Base-by-base conservation (phyloP, 2,113 vertebrate genomes). In the Sigmodon hispidus region DNA sequence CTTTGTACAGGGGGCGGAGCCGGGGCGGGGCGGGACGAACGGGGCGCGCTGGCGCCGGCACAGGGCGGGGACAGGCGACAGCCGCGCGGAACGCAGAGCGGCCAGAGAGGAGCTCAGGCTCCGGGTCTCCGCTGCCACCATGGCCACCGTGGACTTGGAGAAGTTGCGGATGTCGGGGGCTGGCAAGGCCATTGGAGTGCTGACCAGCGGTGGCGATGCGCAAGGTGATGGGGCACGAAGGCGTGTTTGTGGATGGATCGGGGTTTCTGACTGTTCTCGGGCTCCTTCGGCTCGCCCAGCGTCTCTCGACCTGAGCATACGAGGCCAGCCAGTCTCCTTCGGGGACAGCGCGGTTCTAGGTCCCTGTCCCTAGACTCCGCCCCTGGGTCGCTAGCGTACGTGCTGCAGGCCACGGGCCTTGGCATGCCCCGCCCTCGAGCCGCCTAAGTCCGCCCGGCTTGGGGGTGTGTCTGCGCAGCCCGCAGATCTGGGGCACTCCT, bases 191-290 rank as follows among this genome's bases (percentile, higher is more conserved):
- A 98, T 99, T 43, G 99, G 99, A 3, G 99, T 99, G 80, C 97
- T 99, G 95, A 99, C 99, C 90, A 99, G 99, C 97, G 99, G 99
- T 67, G 99, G 99, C 95, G 99, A 99, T 96, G 99, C 99, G 87
- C 99, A 99, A 99, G 99, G 99, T 99, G 52, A n/a, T 31, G 24
- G 77, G 57, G 43, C 12, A n/a, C 29, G 26, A 52, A 50, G 45
- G 7, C 36, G 13, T 1, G 57, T 24, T 22, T 69, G n/a, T 1
- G 31, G 90, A 61, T 7, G 0, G 73, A 8, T 5, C 36, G 36
- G 40, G 76, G 40, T 26, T 75, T 76, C 3, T 19, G 1, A n/a
- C 52, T 17, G 59, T 45, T 19, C 16, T 69, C 22, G 34, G 26
- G 40, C 24, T 45, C 59, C 57, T 13, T 43, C 0, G 16, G 76